Percentiles rank a stretch among this genome's conserved stretches.
These are phyloP conservation scores for Tinamus major DNA, from an alignment of 2,797 vertebrate genomes.

Conservation along the genomic window DNA sequence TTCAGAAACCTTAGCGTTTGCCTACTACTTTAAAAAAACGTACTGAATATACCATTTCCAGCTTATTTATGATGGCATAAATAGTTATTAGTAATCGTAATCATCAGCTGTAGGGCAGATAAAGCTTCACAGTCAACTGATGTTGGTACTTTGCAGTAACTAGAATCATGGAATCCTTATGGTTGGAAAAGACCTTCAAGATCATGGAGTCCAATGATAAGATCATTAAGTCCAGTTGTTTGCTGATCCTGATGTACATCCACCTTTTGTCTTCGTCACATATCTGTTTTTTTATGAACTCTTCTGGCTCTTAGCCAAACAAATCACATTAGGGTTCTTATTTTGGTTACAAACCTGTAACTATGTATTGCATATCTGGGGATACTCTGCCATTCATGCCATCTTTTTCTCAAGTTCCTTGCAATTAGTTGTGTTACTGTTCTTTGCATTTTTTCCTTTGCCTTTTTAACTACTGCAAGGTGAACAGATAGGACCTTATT, in stretches of 20 bases:
- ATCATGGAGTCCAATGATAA: no score
- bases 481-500: neutral
- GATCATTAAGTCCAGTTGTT: no score
- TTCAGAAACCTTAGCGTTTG: neutral
- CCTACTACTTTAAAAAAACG: neutral
- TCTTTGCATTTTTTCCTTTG: neutral
- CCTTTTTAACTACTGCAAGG: neutral
- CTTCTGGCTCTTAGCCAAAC: neutral
- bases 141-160: neutral
- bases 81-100: neutral
- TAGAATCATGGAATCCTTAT: no score
- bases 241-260: neutral
- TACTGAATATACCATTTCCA: neutral
- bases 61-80: neutral
- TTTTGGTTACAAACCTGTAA: neutral
- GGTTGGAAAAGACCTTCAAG: no score
- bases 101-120: neutral
- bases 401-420: neutral
- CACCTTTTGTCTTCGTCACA: neutral
- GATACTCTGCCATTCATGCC: neutral
- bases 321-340: fast-evolving
- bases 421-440: fast-evolving
- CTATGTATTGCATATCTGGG: fast-evolving
- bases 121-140: no score
- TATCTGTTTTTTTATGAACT: neutral